These are phyloP conservation scores for Nomada hirtipes DNA, from an alignment of 2,888 invertebrate genomes.

Conservation along the genomic window DNA sequence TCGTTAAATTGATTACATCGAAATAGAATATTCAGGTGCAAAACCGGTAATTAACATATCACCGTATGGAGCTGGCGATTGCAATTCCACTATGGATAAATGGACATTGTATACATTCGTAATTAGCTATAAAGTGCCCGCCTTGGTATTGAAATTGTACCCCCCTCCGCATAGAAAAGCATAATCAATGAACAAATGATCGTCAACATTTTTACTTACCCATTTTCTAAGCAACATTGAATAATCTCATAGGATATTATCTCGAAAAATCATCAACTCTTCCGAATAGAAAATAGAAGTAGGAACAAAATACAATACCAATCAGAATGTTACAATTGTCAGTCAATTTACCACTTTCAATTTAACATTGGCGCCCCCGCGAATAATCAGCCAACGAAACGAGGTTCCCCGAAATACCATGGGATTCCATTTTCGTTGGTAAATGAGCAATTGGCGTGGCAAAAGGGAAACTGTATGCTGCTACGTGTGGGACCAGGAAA, in stretches of 20 bases:
- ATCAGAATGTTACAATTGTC: not conserved
- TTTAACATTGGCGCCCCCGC: not conserved
- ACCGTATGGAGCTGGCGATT: not conserved
- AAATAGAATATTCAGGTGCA: not conserved
- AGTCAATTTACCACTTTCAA: slow-evolving; percentile 4
- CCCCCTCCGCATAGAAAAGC: no score
- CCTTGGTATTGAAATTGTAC: no score
- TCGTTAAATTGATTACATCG: not conserved
- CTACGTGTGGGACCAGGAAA: not conserved
- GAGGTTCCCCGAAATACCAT: slow-evolving; percentile 18
- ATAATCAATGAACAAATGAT: no score
- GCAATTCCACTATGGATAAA: not conserved
- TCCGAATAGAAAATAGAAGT: no score
- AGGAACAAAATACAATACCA: not conserved
- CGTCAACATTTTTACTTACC: no score
- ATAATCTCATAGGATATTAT: no score
- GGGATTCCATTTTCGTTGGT: slow-evolving; percentile 25
- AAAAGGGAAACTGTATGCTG: not conserved
- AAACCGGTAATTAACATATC: not conserved
- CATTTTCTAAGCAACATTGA: not conserved
- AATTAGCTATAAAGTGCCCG: not conserved
- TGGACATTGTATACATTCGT: no score
- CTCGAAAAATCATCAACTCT: not conserved
- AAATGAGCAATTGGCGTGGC: slow-evolving; percentile 22
- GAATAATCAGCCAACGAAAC: not conserved